These are phyloP conservation scores for Urechis unicinctus DNA, from an alignment of 2,888 invertebrate genomes.

Conservation along the genomic window DNA sequence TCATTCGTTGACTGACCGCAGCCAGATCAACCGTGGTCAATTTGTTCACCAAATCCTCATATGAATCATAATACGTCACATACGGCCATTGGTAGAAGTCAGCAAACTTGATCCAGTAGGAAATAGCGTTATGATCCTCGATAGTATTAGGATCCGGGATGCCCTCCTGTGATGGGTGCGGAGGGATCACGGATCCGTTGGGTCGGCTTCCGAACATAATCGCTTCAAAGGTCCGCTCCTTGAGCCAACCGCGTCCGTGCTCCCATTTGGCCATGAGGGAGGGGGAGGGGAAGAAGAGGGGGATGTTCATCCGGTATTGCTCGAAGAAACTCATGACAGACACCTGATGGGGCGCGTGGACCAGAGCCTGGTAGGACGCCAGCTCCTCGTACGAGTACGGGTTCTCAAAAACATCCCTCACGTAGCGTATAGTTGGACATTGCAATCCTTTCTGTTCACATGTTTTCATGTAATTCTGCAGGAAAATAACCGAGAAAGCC, in stretches of 20 bases:
- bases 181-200: constrained; percentile 32
- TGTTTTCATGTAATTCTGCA: constrained; percentile 1
- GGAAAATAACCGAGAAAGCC: neutral
- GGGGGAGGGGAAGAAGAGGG: constrained; percentile 1
- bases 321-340: neutral
- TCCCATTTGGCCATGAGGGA: neutral
- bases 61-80: neutral
- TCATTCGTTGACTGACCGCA: neutral
- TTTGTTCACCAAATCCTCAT: constrained; percentile 3
- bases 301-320: neutral
- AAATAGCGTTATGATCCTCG: neutral
- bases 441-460: neutral
- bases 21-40: neutral
- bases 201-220: neutral
- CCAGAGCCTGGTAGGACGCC: neutral
- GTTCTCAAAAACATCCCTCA: neutral
- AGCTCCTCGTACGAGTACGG: neutral
- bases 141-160: neutral
- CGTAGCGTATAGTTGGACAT: neutral
- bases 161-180: constrained; percentile 16
- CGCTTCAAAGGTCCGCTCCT: no score
- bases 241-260: neutral
- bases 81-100: constrained; percentile 6
- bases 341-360: neutral
- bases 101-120: constrained; percentile 2